Percentiles rank a stretch among this genome's conserved stretches.
These are phyloP conservation scores for Manacus vitellinus DNA, from an alignment of 2,113 vertebrate species.

Conservation along the genomic window DNA sequence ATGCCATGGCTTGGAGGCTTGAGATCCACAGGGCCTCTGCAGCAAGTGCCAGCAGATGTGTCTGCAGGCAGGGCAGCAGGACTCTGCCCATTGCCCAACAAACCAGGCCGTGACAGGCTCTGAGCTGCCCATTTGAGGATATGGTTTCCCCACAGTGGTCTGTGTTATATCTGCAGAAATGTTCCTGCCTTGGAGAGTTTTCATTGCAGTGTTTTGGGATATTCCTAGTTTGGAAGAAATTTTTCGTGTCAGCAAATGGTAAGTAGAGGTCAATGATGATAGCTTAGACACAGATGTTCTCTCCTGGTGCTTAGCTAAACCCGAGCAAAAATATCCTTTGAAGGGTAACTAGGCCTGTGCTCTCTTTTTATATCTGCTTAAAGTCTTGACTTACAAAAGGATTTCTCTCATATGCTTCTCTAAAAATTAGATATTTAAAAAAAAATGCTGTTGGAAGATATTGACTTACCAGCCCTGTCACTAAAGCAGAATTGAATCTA, in stretches of 20 bases:
- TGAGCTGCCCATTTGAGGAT: not conserved
- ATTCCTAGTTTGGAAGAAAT: not conserved
- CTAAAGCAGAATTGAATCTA: slow-evolving; percentile 60
- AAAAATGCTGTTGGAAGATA: slow-evolving; percentile 19
- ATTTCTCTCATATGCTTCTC: not conserved
- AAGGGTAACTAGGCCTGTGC: not conserved
- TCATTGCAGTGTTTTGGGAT: not conserved
- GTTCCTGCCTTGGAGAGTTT: not conserved
- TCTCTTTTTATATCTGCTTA: not conserved
- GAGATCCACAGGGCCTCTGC: no score
- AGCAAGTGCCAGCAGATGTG: not conserved
- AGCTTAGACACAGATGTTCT: not conserved
- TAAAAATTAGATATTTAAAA: not conserved
- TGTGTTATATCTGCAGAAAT: not conserved
- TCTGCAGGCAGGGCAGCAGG: not conserved
- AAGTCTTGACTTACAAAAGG: slow-evolving; percentile 14
- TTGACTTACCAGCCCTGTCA: slow-evolving; percentile 46
- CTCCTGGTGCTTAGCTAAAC: not conserved
- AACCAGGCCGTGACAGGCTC: not conserved
- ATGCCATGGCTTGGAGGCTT: not conserved
- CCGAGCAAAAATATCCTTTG: not conserved
- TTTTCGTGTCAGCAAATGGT: not conserved
- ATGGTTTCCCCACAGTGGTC: accelerated
- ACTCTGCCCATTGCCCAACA: not conserved
- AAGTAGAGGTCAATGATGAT: not conserved